phyloP scores from a whole-genome alignment of 1,140 invertebrate species.

The Drosophila sucinea region DNA sequence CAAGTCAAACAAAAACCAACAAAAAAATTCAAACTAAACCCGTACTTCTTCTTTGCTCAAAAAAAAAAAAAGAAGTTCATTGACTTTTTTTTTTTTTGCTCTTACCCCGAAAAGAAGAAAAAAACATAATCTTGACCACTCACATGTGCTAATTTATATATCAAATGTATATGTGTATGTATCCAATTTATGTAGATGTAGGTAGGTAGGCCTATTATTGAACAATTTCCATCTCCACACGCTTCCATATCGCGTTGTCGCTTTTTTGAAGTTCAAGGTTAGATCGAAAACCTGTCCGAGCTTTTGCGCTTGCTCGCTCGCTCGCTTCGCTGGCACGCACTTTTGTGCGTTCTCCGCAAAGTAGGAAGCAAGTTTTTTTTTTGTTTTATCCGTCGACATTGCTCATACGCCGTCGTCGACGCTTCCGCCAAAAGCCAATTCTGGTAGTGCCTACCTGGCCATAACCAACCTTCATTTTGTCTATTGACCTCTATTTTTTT shows the following conservation, averaged over 20 bases:
- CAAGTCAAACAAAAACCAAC: slow-evolving; percentile 3
- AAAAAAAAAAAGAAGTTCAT: slow-evolving; percentile 60
- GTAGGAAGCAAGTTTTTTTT: slow-evolving; percentile 57
- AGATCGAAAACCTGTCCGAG: slow-evolving; percentile 55
- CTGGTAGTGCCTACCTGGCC: slow-evolving; percentile 33
- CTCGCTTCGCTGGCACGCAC: slow-evolving; percentile 19
- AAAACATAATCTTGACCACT: slow-evolving; percentile 42
- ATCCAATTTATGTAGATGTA: slow-evolving; percentile 36
- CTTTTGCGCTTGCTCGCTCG: slow-evolving; percentile 8
- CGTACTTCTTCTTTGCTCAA: slow-evolving; percentile 29
- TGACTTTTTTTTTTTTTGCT: slow-evolving; percentile 47
- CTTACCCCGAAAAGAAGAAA: background rate
- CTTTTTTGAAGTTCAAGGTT: slow-evolving; percentile 79
- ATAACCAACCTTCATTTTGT: slow-evolving; percentile 63
- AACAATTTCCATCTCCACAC: slow-evolving; percentile 13
- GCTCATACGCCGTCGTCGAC: slow-evolving; percentile 56
- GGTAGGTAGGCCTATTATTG: slow-evolving; percentile 67
- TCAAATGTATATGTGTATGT: slow-evolving; percentile 41
- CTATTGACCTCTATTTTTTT: slow-evolving; percentile 73
- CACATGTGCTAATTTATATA: slow-evolving; percentile 45
- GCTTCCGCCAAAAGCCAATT: slow-evolving; percentile 54
- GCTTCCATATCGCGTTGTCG: slow-evolving; percentile 36
- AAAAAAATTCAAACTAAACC: background rate
- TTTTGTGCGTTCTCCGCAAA: slow-evolving; percentile 13
- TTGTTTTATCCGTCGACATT: slow-evolving; percentile 23